These are phyloP conservation scores for Diorhabda elongata DNA, from an alignment of 1,140 invertebrate species.

Conservation along the genomic window DNA sequence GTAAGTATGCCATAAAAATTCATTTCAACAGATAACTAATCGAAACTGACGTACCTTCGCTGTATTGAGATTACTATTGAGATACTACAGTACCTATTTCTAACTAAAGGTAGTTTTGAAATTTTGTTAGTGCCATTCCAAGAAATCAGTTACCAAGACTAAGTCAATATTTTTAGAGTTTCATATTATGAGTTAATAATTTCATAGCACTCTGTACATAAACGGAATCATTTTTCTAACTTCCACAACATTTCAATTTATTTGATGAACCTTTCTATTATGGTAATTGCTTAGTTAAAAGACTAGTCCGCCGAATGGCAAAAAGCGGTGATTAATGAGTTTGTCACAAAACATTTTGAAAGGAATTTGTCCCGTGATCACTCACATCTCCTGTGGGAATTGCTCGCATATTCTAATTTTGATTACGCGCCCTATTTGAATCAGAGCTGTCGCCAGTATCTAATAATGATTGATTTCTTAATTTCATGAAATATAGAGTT, in stretches of 20 bases:
- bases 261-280: background rate
- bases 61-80: no score
- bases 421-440: constrained; percentile 27
- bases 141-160: no score
- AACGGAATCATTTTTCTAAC: no score
- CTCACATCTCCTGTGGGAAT: constrained; percentile 27
- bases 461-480: constrained; percentile 8
- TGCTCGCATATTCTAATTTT: constrained; percentile 22
- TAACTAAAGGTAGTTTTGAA: no score
- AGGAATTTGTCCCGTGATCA: constrained; percentile 37
- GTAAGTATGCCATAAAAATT: no score
- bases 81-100: no score
- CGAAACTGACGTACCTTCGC: no score
- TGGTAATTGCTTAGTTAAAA: constrained; percentile 3
- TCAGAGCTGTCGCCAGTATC: constrained; percentile 24
- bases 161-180: no score
- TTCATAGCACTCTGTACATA: no score
- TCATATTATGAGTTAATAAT: no score
- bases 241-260: background rate
- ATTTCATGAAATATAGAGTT: background rate
- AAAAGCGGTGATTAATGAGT: constrained; percentile 31
- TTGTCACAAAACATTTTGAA: constrained; percentile 33
- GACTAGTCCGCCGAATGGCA: constrained; percentile 2
- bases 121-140: no score
- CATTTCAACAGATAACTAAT: no score